phyloP scores from a whole-genome alignment of 2,888 invertebrate species.

The Unio pictorum region DNA sequence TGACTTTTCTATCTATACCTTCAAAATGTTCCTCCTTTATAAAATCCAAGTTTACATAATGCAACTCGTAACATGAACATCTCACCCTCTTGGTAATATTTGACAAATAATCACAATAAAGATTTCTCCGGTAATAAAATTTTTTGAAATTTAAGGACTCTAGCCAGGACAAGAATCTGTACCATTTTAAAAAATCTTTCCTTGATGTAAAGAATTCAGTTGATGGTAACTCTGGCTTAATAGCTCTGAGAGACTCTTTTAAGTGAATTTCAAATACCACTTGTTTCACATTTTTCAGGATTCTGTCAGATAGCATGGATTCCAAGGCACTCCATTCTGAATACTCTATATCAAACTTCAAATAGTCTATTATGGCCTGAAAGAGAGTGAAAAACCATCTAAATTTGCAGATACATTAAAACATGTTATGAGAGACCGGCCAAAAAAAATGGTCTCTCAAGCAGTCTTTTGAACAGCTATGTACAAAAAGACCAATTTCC shows the following conservation, averaged over 20 bases:
- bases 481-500: too few relatives aligned
- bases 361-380: conserved; percentile 66
- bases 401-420: too few relatives aligned
- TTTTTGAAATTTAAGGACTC: conserved; percentile 49
- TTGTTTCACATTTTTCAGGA: conserved; percentile 56
- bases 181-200: conserved; percentile 50
- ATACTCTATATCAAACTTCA: conserved; percentile 71
- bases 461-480: too few relatives aligned
- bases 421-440: too few relatives aligned
- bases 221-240: conserved; percentile 20
- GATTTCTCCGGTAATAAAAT: conserved; percentile 59
- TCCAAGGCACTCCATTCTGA: conserved; percentile 66
- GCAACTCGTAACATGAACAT: conserved; percentile 57
- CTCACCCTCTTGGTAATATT: conserved; percentile 24
- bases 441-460: too few relatives aligned
- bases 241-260: conserved; percentile 30
- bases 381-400: conserved; percentile 12
- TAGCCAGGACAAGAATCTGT: conserved; percentile 41
- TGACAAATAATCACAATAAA: conserved; percentile 51
- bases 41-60: conserved; percentile 58
- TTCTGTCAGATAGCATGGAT: conserved; percentile 38
- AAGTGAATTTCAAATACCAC: conserved; percentile 61
- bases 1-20: too few relatives aligned
- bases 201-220: conserved; percentile 27
- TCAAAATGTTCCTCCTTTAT: conserved; percentile 24